Evolutionary conservation across 2,797 vertebrate genomes (phyloP).

Genomic region (Furcifer pardalis): DNA sequence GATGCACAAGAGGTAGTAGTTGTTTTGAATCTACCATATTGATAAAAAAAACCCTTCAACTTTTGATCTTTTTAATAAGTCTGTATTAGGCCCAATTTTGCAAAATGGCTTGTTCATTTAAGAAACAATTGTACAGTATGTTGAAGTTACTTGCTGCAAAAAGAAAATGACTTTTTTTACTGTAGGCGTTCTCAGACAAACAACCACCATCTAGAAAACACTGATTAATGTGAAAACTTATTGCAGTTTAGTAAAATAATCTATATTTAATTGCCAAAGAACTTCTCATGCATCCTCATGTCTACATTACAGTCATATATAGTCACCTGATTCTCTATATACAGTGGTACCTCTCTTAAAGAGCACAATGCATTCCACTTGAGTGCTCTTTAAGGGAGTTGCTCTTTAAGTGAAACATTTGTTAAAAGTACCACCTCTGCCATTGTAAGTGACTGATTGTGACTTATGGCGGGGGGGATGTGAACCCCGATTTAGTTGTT

Average conservation of each 20-base stretch:
- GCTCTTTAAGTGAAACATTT: no score
- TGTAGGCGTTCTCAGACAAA: neutral
- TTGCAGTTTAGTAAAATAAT: neutral
- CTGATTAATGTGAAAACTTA: conserved; percentile 5
- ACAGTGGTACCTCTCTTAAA: no score
- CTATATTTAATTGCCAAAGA: neutral
- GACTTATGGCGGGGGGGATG: no score
- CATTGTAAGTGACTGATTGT: no score
- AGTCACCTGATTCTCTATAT: neutral
- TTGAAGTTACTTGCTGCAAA: neutral
- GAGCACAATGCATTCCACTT: no score
- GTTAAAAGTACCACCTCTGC: no score
- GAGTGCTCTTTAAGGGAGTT: no score
- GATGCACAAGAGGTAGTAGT: neutral
- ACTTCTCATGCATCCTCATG: neutral
- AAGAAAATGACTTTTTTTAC: neutral
- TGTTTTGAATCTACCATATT: conserved; percentile 38
- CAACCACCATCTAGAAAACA: neutral
- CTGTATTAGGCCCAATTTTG: neutral
- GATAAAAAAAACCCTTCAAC: neutral
- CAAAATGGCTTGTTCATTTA: neutral
- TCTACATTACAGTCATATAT: neutral
- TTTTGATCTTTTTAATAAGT: neutral
- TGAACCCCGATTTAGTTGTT: no score
- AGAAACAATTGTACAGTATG: neutral